phyloP scores from a whole-genome alignment of 1,140 invertebrate genomes.

The Drosophila asahinai region DNA sequence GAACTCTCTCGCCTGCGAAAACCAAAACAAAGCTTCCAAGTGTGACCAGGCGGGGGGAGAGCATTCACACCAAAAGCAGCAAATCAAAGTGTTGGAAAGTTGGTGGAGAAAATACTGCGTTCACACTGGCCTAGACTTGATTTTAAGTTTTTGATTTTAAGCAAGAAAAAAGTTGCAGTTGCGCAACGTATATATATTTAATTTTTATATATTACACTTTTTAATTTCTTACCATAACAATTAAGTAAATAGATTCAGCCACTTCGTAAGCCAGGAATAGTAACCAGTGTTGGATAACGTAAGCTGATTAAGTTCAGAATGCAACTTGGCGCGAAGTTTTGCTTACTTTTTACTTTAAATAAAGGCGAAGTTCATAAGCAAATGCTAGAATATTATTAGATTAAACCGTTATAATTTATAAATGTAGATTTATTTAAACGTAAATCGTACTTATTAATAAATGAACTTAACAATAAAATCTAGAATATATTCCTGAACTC shows the following conservation, averaged over 20 bases:
- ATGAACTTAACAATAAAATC: neutral
- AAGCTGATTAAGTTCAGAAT: neutral
- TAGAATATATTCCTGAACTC: neutral
- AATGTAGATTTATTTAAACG: no score
- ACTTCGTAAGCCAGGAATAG: no score
- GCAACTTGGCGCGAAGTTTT: neutral
- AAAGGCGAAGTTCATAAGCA: neutral
- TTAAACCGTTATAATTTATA: no score
- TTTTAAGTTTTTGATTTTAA: neutral
- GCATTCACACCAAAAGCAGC: no score
- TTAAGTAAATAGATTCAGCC: no score
- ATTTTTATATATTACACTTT: neutral
- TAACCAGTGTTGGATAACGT: neutral
- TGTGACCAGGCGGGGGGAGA: neutral
- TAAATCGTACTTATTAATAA: neutral
- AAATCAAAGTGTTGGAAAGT: neutral
- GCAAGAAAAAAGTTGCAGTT: neutral
- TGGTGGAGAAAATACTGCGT: no score
- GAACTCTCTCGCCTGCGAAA: slow-evolving; percentile 29
- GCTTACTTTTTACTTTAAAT: neutral
- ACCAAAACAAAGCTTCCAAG: slow-evolving; percentile 38
- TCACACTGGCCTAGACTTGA: neutral
- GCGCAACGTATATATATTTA: no score
- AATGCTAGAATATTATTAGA: neutral
- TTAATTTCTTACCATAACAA: no score